phyloP scores from a whole-genome alignment of 2,888 invertebrate species.

The Phalera bucephala region DNA sequence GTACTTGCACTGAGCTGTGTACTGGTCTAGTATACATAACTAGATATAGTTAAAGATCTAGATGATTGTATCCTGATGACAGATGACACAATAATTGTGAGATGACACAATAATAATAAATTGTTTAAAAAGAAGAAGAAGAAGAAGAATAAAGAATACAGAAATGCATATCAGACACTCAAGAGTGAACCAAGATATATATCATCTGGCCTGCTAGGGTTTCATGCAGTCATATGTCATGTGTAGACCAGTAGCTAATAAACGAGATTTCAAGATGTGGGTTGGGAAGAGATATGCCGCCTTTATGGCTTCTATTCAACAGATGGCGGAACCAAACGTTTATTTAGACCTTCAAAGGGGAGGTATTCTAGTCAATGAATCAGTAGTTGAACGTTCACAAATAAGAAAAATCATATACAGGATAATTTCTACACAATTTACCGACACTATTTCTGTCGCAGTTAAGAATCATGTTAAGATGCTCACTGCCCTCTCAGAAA shows the following conservation, averaged over 20 bases:
- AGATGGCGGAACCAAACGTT: neutral
- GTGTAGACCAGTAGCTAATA: conserved; percentile 6
- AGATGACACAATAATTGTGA: too few relatives aligned
- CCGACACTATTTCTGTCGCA: neutral
- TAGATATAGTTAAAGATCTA: too few relatives aligned
- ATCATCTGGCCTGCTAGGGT: conserved; percentile 6
- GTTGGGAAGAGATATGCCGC: too few relatives aligned
- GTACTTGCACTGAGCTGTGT: too few relatives aligned
- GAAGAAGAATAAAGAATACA: too few relatives aligned
- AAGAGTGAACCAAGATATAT: too few relatives aligned
- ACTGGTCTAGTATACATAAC: too few relatives aligned
- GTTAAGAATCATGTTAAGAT: conserved; percentile 3
- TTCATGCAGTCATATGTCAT: conserved; percentile 5
- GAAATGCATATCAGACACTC: too few relatives aligned
- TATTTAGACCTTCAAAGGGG: neutral
- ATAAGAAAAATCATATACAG: conserved; percentile 1
- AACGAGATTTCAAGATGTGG: conserved; percentile 4
- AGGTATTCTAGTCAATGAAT: conserved; percentile 3
- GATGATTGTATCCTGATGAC: too few relatives aligned
- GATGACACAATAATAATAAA: too few relatives aligned
- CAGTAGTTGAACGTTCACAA: neutral
- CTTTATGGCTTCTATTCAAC: conserved; percentile 4
- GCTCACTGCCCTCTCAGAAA: conserved; percentile 4
- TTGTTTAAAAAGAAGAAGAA: too few relatives aligned
- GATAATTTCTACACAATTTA: neutral